phyloP scores from a whole-genome alignment of 2,797 vertebrate genomes.

The Xiphorhynchus erythropygius region DNA sequence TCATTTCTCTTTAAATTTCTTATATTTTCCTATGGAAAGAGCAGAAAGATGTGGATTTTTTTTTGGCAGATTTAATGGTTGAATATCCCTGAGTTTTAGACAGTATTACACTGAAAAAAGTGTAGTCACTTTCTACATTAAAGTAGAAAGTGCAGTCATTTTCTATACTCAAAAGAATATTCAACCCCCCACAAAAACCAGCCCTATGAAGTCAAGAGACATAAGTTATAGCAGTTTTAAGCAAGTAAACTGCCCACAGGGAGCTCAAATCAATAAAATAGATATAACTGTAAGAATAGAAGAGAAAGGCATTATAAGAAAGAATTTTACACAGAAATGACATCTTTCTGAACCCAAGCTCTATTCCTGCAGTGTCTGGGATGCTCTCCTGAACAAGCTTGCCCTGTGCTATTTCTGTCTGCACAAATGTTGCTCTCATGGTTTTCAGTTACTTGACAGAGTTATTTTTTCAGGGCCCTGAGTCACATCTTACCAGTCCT shows the following conservation, averaged over 20 bases:
- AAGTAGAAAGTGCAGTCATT: neutral
- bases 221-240: neutral
- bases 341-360: neutral
- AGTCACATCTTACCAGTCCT: neutral
- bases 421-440: neutral
- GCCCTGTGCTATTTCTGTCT: neutral
- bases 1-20: neutral
- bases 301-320: neutral
- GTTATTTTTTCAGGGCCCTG: neutral
- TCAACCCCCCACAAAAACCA: fast-evolving
- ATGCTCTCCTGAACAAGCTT: neutral
- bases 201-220: neutral
- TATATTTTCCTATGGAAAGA: neutral
- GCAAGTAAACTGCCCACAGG: neutral
- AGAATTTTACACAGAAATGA: neutral
- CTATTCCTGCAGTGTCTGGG: neutral
- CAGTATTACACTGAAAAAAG: neutral
- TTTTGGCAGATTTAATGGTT: neutral
- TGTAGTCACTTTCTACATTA: neutral
- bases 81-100: neutral
- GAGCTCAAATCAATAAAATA: neutral
- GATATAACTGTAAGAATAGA: neutral
- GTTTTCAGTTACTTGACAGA: neutral
- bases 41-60: neutral
- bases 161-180: neutral